These are phyloP conservation scores for Pogonognathellus flavescens DNA, from an alignment of 1,140 invertebrate species.

Conservation along the genomic window DNA sequence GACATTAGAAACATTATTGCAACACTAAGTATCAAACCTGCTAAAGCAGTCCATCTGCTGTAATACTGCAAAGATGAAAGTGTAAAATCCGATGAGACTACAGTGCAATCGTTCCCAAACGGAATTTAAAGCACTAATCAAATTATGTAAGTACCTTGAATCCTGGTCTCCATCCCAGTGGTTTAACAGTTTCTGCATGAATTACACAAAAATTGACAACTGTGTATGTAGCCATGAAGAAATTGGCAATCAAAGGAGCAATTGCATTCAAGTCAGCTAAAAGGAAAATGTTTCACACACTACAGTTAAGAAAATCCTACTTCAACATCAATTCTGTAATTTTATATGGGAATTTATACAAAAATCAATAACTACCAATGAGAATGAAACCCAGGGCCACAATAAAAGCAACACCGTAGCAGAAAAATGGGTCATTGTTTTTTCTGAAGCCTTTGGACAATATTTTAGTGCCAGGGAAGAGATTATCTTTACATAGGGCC, in stretches of 20 bases:
- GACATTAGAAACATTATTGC: conserved; percentile 75
- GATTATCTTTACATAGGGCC: conserved; percentile 93
- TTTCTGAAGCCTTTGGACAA: conserved; percentile 93
- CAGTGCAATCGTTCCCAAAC: neutral
- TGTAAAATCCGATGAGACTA: conserved; percentile 79
- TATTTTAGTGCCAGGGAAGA: conserved; percentile 92
- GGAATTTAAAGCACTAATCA: neutral
- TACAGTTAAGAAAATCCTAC: neutral
- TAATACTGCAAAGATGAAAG: conserved; percentile 69
- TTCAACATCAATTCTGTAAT: no score
- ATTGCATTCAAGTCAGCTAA: conserved; percentile 89
- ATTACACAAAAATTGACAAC: conserved; percentile 98
- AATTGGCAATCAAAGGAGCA: conserved; percentile 96
- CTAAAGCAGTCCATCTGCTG: conserved; percentile 74
- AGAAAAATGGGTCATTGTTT: conserved; percentile 90
- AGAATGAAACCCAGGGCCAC: conserved; percentile 89
- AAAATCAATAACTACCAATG: conserved; percentile 78
- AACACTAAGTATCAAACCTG: conserved; percentile 66
- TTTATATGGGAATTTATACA: no score
- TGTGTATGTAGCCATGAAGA: conserved; percentile 96
- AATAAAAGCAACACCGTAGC: conserved; percentile 91
- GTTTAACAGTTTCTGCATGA: conserved; percentile 89
- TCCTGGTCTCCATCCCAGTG: conserved; percentile 88
- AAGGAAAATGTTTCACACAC: conserved; percentile 67
- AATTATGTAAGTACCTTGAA: conserved; percentile 78